Percentiles rank a stretch among this genome's conserved stretches.
Evolutionary conservation across 2,797 vertebrate genomes (phyloP).

Genomic region (Hypotaenidia okinawae): DNA sequence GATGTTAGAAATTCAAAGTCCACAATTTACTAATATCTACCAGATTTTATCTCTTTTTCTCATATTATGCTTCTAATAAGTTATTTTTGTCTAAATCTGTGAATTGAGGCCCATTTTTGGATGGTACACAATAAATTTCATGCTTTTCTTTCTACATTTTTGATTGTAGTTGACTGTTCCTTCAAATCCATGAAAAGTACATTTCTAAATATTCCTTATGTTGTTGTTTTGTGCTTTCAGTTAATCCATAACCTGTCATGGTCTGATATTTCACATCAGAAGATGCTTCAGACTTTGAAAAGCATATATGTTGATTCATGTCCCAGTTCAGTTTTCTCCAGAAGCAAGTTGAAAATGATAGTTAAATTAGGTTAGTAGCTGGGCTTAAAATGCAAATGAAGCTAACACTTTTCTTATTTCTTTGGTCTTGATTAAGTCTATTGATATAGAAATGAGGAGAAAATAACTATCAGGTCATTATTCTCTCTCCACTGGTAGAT

Average conservation of each 20-base stretch:
- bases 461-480: background rate
- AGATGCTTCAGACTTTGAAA: background rate
- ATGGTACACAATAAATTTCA: background rate
- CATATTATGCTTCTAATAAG: background rate
- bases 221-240: background rate
- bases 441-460: background rate
- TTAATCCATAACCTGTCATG: background rate
- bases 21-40: background rate
- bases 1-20: background rate
- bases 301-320: background rate
- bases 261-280: background rate
- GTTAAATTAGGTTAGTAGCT: background rate
- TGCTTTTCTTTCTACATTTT: background rate
- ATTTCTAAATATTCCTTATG: background rate
- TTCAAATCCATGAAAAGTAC: background rate
- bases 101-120: background rate
- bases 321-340: background rate
- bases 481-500: background rate
- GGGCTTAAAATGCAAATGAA: background rate
- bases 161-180: background rate
- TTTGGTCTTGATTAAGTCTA: background rate
- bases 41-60: background rate
- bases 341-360: background rate
- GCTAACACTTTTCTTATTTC: background rate
- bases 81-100: background rate